These are phyloP conservation scores for Sturnira hondurensis DNA, from an alignment of 2,113 vertebrate species.

Conservation along the genomic window DNA sequence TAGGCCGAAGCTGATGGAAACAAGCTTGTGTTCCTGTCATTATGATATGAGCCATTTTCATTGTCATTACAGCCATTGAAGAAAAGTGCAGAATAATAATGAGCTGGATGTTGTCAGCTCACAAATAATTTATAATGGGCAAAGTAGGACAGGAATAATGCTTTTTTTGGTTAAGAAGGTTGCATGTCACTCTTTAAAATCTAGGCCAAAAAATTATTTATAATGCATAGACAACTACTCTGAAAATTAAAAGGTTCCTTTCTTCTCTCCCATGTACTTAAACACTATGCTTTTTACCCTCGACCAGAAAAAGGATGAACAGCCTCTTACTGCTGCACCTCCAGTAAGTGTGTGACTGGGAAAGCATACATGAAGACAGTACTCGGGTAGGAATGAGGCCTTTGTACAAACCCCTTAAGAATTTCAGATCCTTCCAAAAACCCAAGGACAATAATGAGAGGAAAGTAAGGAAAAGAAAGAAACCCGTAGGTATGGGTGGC, in stretches of 20 bases:
- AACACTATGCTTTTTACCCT: slow-evolving; percentile 20
- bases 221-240: slow-evolving; percentile 54
- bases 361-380: not conserved
- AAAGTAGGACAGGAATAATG: slow-evolving; percentile 59
- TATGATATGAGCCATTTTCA: slow-evolving; percentile 64
- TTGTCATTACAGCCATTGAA: slow-evolving; percentile 43
- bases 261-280: slow-evolving; percentile 14
- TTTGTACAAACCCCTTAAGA: not conserved
- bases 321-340: not conserved
- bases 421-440: not conserved
- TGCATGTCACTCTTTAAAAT: slow-evolving; percentile 70
- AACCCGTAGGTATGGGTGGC: not conserved
- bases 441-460: not conserved
- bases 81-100: slow-evolving; percentile 36
- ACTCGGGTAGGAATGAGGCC: not conserved
- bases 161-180: slow-evolving; percentile 58
- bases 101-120: slow-evolving; percentile 53
- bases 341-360: not conserved
- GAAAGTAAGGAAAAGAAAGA: not conserved
- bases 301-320: not conserved
- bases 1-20: slow-evolving; percentile 70
- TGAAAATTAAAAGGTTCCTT: slow-evolving; percentile 40
- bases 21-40: slow-evolving; percentile 70
- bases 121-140: slow-evolving; percentile 72
- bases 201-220: slow-evolving; percentile 72